These are phyloP conservation scores for Cinclus cinclus DNA, from an alignment of 2,113 vertebrate genomes.

Conservation along the genomic window DNA sequence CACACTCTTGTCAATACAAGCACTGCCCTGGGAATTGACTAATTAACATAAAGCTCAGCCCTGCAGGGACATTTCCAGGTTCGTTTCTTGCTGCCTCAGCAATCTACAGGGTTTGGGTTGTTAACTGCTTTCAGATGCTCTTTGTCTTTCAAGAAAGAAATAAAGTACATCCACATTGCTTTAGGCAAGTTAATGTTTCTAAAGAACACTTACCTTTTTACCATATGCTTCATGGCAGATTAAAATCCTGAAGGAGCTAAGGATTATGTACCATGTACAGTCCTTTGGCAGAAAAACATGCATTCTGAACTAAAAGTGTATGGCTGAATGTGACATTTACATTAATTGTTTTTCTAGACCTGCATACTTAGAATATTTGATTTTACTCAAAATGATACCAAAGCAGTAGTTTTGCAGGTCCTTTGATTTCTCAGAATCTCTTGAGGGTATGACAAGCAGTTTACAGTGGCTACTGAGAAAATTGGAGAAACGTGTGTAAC, in stretches of 20 bases:
- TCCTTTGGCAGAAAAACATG: constrained; percentile 30
- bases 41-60: constrained; percentile 66
- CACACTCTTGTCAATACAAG: constrained; percentile 50
- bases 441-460: not conserved
- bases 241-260: constrained; percentile 59
- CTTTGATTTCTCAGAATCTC: constrained; percentile 17
- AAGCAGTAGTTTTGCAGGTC: constrained; percentile 7
- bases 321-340: constrained; percentile 11
- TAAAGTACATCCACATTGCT: constrained; percentile 62
- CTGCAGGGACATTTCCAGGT: constrained; percentile 63
- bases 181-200: constrained; percentile 52
- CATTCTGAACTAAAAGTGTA: constrained; percentile 19
- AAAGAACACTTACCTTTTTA: constrained; percentile 50
- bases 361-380: not conserved
- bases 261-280: constrained; percentile 7
- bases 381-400: constrained; percentile 26
- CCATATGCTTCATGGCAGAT: constrained; percentile 55
- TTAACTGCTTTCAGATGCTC: constrained; percentile 71
- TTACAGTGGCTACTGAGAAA: not conserved
- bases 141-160: constrained; percentile 64
- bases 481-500: not conserved
- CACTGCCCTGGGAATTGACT: constrained; percentile 50
- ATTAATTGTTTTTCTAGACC: constrained; percentile 37
- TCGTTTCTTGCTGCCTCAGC: constrained; percentile 70
- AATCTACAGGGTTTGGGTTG: constrained; percentile 47